Evolutionary conservation across 92 coral and sea anemone species (phyloP), one percentile per base, ranked within the genome.

Genomic region (Phenganax marumi): DNA sequence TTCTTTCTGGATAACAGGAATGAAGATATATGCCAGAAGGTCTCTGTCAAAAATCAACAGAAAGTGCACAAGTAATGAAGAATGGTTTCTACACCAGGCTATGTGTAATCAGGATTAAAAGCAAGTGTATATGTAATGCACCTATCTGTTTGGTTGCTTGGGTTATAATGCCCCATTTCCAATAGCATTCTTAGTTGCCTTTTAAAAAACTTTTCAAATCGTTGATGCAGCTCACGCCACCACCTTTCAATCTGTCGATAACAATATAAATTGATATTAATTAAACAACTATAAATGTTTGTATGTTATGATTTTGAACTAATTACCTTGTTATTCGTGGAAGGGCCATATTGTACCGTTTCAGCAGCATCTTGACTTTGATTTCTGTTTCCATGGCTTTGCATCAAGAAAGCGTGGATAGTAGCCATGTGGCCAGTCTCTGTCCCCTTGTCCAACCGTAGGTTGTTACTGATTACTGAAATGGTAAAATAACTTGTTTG

Each of bases 241-340:
- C 92, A 89, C 68, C 92, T 89, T 52, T 89, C 92, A 16, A 89
- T 89, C 92, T 89, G 85, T 12, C 52, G 65, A 77, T 26, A 64
- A 63, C 21, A 18, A 58, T 33, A 33, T 33, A 33, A 33, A 33
- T 33, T 33, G 60, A 58, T 7, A 8, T 7, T 58, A 8, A 58
- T 12, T 23, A 6, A 0, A 76, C 39, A 17, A 49, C 3, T 23
- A 77, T 58, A 58, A 50, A 77, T n/a, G 22, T 23, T 48, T 17
- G 18, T 11, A 77, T 69, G 58, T 33, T 78, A 58, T 58, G 43
- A 33, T 33, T 33, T 33, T 33, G 43, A 33, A 33, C 43, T 33
- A 1, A 33, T 33, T 58, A 58, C 65, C 65, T 58, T 58, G 65
- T 58, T 58, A 23, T 23, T 14, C 13, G 65, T 58, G 65, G 65